Evolutionary conservation across 2,888 invertebrate species (phyloP).

Genomic region (Phymatocera aterrima): DNA sequence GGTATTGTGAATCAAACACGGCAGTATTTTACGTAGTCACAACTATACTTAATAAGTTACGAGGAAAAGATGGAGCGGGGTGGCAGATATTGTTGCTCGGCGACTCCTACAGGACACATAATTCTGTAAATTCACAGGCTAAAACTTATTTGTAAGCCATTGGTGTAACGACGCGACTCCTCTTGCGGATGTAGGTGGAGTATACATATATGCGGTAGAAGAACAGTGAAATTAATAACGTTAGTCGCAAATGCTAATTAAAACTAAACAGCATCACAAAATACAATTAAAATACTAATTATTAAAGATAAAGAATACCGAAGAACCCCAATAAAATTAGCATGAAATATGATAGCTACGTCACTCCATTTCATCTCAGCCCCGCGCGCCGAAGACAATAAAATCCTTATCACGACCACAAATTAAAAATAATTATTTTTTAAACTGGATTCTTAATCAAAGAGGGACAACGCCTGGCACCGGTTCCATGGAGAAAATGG

Average conservation of each 20-base stretch:
- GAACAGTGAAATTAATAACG: conserved; percentile 27
- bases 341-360: conserved; percentile 63
- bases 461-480: conserved; percentile 52
- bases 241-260: conserved; percentile 45
- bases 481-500: conserved; percentile 64
- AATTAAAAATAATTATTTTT: conserved; percentile 75
- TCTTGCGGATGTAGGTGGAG: background rate
- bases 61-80: no score
- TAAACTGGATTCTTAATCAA: conserved; percentile 71
- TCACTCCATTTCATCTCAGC: conserved; percentile 52
- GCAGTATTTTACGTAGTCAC: no score
- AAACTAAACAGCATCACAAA: conserved; percentile 49
- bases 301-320: conserved; percentile 63
- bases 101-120: no score
- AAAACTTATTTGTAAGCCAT: background rate
- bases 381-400: conserved; percentile 56
- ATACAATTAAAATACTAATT: conserved; percentile 64
- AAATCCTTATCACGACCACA: conserved; percentile 69
- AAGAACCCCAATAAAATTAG: conserved; percentile 68
- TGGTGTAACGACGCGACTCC: background rate
- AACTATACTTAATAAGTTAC: no score
- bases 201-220: background rate
- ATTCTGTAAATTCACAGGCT: background rate
- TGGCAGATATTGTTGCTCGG: no score
- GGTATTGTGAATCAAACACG: no score